These are phyloP conservation scores for Varanus komodoensis DNA, from an alignment of 2,113 vertebrate genomes.

Conservation along the genomic window DNA sequence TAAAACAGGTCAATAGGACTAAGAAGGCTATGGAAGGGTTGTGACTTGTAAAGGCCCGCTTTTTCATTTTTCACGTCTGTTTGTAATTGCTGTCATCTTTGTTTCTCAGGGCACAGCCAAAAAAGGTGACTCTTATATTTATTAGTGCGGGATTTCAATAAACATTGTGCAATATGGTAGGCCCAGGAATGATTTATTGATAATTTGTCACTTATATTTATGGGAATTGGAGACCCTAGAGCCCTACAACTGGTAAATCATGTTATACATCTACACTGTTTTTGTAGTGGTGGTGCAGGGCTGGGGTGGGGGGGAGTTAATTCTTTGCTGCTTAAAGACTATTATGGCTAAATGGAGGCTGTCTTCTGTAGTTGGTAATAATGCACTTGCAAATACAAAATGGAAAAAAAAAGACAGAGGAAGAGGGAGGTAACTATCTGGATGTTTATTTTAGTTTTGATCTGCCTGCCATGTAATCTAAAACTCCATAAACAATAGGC, in stretches of 20 bases:
- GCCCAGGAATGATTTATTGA: slow-evolving; percentile 82
- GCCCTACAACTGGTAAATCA: slow-evolving; percentile 81
- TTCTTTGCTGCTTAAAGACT: slow-evolving; percentile 66
- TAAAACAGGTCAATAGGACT: not conserved
- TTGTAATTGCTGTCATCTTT: slow-evolving; percentile 84
- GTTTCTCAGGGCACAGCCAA: slow-evolving; percentile 81
- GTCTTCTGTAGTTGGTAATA: slow-evolving; percentile 64
- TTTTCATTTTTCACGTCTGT: slow-evolving; percentile 80
- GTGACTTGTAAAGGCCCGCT: slow-evolving; percentile 60
- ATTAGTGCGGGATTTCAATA: slow-evolving; percentile 84
- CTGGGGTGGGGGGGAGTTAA: slow-evolving; percentile 12
- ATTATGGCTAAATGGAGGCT: slow-evolving; percentile 51
- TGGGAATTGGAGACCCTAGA: slow-evolving; percentile 77
- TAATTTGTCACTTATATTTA: slow-evolving; percentile 86
- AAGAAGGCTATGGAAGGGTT: slow-evolving; percentile 41
- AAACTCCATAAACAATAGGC: slow-evolving; percentile 82
- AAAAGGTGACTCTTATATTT: slow-evolving; percentile 82
- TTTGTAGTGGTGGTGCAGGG: not conserved
- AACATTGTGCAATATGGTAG: slow-evolving; percentile 83
- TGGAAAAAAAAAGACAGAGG: slow-evolving; percentile 45
- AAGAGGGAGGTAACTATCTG: slow-evolving; percentile 70
- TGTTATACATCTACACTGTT: slow-evolving; percentile 70
- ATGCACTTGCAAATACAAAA: slow-evolving; percentile 68
- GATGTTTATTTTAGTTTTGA: slow-evolving; percentile 78
- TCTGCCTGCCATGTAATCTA: slow-evolving; percentile 81